Evolutionary conservation across 2,888 invertebrate species (phyloP), one percentile per base, ranked within the genome.

Genomic region (Diplazon laetatorius): DNA sequence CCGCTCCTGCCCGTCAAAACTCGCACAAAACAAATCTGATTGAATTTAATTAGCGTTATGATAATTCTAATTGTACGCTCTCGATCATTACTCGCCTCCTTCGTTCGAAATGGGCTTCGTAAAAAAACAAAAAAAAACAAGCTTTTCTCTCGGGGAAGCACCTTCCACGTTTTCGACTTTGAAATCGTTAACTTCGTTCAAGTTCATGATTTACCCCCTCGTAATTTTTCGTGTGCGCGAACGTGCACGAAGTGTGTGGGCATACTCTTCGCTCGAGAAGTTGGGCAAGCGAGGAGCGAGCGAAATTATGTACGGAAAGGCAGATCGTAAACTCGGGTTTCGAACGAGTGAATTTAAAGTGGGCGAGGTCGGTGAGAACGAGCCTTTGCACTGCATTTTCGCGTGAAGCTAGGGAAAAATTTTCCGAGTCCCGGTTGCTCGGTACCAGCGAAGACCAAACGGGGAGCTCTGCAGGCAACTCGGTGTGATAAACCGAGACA

Each of bases 301-400:
- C 3, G 57, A 18, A 57, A 18, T 57, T 57, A 35, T 35, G 37
- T 35, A n/a, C n/a, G 37, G 57, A 57, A 10, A 18, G 10, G 37
- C 18, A 37, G 10, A 18, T 35, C 57, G 57, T 57, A 57, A 57
- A 57, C 57, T 57, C 37, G 57, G 16, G 18, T 37, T 59, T 59
- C 57, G 39, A 59, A 59, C 2, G 39, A 37, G 6, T 10, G 39
- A 16, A 12, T 48, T 18, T 48, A 9, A 48, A 48, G 22, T n/a
- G 25, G n/a, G 2, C 25, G 22, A 50, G 50, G 25, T 50, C 22
- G 22, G 25, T 22, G 22, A n/a, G 22, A 50, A 50, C 22, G n/a
- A 10, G 22, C 25, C 1, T 30, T 12, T 20, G 48, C 12, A 48
- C 0, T 48, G 3, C 4, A 25, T 25, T 50, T 22, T 50, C n/a